These are phyloP conservation scores for Cherax quadricarinatus DNA, from an alignment of 1,140 invertebrate species.

Conservation along the genomic window DNA sequence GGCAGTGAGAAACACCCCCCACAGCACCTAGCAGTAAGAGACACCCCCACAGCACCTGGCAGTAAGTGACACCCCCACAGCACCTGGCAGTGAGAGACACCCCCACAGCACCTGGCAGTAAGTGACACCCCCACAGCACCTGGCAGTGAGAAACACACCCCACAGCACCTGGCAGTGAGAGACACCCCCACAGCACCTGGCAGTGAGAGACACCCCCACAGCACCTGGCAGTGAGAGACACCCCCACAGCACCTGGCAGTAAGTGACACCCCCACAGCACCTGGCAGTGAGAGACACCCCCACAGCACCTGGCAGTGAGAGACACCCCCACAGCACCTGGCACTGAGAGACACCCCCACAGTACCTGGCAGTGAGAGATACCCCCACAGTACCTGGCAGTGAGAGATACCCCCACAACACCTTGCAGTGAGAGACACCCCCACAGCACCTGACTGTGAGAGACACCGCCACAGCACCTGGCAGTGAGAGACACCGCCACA, in stretches of 20 bases:
- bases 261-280: background rate
- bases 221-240: too few relatives aligned
- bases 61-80: background rate
- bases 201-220: too few relatives aligned
- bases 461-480: background rate
- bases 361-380: too few relatives aligned
- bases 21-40: background rate
- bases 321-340: background rate
- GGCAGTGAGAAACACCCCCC: too few relatives aligned
- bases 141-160: background rate
- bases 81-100: background rate
- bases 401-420: too few relatives aligned
- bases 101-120: background rate
- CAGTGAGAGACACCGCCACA: background rate
- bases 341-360: background rate
- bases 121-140: too few relatives aligned
- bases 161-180: background rate
- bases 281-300: background rate
- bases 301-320: background rate
- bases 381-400: background rate
- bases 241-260: background rate
- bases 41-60: background rate
- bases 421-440: too few relatives aligned
- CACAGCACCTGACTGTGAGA: too few relatives aligned
- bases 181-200: too few relatives aligned